These are phyloP conservation scores for Pipistrellus pygmaeus DNA, from an alignment of 2,797 vertebrate species.

Conservation along the genomic window DNA sequence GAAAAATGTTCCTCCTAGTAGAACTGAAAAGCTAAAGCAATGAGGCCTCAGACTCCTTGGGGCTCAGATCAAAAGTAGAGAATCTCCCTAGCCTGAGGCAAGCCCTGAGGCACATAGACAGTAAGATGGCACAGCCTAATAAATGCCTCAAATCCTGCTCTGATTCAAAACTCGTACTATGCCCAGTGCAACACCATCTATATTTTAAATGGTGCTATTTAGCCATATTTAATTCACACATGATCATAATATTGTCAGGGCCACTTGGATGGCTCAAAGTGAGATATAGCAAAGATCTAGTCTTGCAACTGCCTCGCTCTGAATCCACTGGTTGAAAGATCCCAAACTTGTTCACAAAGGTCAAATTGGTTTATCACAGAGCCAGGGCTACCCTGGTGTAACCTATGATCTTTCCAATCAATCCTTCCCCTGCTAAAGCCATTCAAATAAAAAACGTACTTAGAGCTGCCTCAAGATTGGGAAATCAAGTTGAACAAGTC, in stretches of 20 bases:
- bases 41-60: conserved; percentile 41
- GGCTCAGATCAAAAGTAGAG: conserved; percentile 71
- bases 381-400: background rate
- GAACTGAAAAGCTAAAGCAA: conserved; percentile 27
- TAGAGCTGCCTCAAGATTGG: background rate
- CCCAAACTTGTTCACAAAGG: background rate
- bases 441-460: conserved; percentile 7
- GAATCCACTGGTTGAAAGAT: background rate
- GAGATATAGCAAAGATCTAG: background rate
- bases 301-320: background rate
- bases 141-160: conserved; percentile 29
- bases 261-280: background rate
- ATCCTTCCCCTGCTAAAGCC: background rate
- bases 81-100: conserved; percentile 67
- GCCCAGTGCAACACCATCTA: background rate
- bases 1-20: conserved; percentile 2
- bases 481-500: conserved; percentile 38
- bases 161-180: conserved; percentile 60
- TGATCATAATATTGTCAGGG: background rate
- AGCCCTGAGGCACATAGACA: conserved; percentile 70
- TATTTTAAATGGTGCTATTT: conserved; percentile 59
- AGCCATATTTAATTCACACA: conserved; percentile 36
- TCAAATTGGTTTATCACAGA: background rate
- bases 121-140: conserved; percentile 37
- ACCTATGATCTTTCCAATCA: background rate